These are phyloP conservation scores for Xiphophorus couchianus DNA, from an alignment of 2,113 vertebrate species.

Conservation along the genomic window DNA sequence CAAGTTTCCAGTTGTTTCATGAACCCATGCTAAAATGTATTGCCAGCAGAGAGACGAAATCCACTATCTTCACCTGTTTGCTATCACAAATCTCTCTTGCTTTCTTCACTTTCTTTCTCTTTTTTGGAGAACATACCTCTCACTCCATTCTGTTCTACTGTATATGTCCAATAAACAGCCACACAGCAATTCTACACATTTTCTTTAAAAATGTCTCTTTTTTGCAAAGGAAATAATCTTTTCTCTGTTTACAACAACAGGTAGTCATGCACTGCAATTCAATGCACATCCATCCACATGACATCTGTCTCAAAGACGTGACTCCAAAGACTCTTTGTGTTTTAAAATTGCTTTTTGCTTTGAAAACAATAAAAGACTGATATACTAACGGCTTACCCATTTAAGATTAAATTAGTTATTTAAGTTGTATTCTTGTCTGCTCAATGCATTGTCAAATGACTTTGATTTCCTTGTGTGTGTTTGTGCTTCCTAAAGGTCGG, in stretches of 20 bases:
- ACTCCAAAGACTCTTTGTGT: background rate
- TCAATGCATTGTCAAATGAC: background rate
- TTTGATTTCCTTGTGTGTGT: slow-evolving; percentile 16
- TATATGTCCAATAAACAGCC: background rate
- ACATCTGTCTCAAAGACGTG: background rate
- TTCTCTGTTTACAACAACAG: background rate
- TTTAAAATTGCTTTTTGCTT: background rate
- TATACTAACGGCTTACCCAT: too few species aligned
- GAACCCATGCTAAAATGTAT: too few species aligned
- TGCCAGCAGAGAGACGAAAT: too few species aligned
- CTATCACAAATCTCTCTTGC: background rate
- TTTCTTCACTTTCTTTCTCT: background rate
- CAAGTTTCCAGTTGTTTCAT: too few species aligned
- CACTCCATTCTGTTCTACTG: background rate
- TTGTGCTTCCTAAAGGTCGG: slow-evolving; percentile 84
- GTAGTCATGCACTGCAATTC: background rate
- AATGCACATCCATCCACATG: background rate
- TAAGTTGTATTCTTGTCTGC: background rate
- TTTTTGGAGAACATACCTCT: background rate
- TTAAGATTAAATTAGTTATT: background rate
- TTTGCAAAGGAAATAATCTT: background rate
- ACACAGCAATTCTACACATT: background rate
- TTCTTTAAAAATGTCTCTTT: background rate
- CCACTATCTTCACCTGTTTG: background rate
- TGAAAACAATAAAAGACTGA: background rate